Evolutionary conservation across 2,888 invertebrate species (phyloP), one percentile per base, ranked within the genome.

Genomic region (Drosophila putrida): DNA sequence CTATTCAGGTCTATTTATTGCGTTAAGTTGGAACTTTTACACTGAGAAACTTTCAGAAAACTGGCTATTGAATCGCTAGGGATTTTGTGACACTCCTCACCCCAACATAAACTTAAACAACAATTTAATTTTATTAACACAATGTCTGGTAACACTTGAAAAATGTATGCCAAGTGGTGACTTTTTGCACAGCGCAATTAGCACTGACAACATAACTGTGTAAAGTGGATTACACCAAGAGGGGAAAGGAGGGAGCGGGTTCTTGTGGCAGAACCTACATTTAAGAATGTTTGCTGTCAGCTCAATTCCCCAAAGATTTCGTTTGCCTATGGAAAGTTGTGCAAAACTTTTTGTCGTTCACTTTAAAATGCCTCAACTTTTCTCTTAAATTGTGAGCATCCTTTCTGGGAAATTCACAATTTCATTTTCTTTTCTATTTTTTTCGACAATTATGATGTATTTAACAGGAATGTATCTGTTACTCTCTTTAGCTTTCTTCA

Each of bases 101-200:
- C 10, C 13, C 27, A 9, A n/a, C 41, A 9, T 2, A 46, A 46
- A 51, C 44, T 61, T 60, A 35, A 38, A 41, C 33, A 15, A 31
- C 61, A 60, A 74, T 78, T 75, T 64, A 72, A 77, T 75, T 75
- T 77, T 72, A 73, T 65, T 65, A 78, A 73, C 58, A 65, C 73
- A 62, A 57, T 55, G 46, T 43, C 53, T 58, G 47, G 36, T 20
- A 61, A 36, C 72, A 49, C 61, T 74, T 69, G 69, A 76, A 74
- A 78, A 65, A 78, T 74, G 61, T 70, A 78, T 78, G 78, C 64
- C 73, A 64, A 58, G 73, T 39, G 75, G 58, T 53, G 70, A 59
- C 51, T 71, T 67, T 49, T 44, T 38, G 67, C 55, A 50, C 67
- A 62, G 62, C 49, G 64, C 75, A 75, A 76, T 75, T 75, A 75